Percentiles rank a stretch among this genome's conserved stretches.
Conservation (phyloP, 2,113 vertebrate species). For the Ictidomys tridecemlineatus region DNA sequence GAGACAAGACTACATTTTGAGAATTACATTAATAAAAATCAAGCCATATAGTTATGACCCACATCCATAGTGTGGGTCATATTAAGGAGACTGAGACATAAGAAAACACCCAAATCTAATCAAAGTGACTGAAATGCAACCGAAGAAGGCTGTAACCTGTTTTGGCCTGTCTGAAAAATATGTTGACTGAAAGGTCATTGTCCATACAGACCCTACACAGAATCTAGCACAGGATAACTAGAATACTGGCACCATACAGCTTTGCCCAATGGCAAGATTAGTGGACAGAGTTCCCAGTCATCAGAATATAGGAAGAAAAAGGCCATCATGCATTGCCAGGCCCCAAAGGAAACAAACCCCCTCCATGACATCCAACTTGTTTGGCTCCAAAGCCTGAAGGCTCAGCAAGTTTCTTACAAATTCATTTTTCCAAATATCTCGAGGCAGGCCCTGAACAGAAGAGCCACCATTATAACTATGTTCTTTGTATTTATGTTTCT, state of each 20-base stretch:
- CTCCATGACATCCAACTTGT: not conserved
- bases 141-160: not conserved
- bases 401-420: slow-evolving; percentile 12
- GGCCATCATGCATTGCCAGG: not conserved
- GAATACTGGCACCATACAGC: not conserved
- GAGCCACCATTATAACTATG: not conserved
- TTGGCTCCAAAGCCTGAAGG: slow-evolving; percentile 2
- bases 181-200: not conserved
- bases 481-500: slow-evolving; percentile 48
- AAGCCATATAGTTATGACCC: not conserved
- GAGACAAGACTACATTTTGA: not conserved
- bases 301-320: not conserved
- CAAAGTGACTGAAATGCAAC: not conserved
- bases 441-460: not conserved
- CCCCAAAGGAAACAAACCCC: not conserved
- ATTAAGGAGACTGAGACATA: not conserved
- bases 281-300: not conserved
- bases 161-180: slow-evolving; percentile 19
- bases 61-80: not conserved
- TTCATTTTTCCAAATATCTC: not conserved
- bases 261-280: not conserved
- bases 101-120: not conserved
- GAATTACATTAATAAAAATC: not conserved
- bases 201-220: not conserved
- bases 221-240: not conserved